A percentile compares a stretch with the other conserved stretches of the same genome.
phyloP scores from a whole-genome alignment of 2,113 vertebrate genomes.

The Crotalus viridis region DNA sequence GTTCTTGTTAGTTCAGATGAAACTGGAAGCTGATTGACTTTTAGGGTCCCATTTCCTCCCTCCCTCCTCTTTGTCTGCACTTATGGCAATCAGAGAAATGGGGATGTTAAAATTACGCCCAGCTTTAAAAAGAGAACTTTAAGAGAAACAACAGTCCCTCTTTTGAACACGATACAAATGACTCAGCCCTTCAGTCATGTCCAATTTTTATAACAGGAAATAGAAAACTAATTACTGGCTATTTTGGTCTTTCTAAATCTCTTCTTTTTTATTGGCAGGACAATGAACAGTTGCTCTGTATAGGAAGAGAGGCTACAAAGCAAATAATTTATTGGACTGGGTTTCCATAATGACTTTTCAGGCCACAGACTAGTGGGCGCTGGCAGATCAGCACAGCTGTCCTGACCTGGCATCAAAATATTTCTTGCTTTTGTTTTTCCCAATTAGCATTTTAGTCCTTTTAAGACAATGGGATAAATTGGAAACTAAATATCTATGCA shows the following conservation, averaged over 20 bases:
- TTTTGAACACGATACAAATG: conserved; percentile 53
- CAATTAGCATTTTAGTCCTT: conserved; percentile 23
- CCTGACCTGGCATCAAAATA: conserved; percentile 48
- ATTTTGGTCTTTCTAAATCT: conserved; percentile 70
- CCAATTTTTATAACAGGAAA: conserved; percentile 78
- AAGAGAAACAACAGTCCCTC: conserved; percentile 57
- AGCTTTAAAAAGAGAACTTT: conserved; percentile 46
- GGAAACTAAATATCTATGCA: neutral
- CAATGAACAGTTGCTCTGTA: conserved; percentile 72
- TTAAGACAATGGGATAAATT: neutral
- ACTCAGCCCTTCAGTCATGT: conserved; percentile 61
- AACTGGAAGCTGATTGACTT: conserved; percentile 33
- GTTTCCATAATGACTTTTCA: conserved; percentile 68
- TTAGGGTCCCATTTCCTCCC: conserved; percentile 44
- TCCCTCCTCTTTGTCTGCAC: conserved; percentile 50
- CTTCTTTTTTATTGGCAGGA: conserved; percentile 59
- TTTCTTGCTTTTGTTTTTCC: conserved; percentile 43
- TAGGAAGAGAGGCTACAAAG: conserved; percentile 68
- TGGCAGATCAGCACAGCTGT: conserved; percentile 52
- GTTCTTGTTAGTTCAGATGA: conserved; percentile 40
- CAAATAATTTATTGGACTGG: conserved; percentile 75
- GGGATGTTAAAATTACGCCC: conserved; percentile 68
- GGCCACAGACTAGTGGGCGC: conserved; percentile 56
- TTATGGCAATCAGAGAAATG: conserved; percentile 48
- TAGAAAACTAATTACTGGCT: conserved; percentile 77